Conservation (phyloP, 2,113 vertebrate species). For the Ctenomys sociabilis region DNA sequence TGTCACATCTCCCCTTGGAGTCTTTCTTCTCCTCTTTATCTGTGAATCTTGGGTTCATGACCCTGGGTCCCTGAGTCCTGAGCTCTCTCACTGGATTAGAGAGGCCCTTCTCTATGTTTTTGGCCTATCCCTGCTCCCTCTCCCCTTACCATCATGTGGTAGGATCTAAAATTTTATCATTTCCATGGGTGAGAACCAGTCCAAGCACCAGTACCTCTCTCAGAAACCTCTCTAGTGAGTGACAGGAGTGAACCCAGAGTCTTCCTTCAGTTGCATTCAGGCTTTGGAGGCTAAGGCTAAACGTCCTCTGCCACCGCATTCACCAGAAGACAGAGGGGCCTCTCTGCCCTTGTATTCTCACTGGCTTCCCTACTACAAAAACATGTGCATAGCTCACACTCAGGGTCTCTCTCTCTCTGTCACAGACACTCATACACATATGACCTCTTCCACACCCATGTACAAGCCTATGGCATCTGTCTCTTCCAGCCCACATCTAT, state of each 20-base stretch:
- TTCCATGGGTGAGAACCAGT: not conserved
- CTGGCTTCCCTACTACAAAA: not conserved
- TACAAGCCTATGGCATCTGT: not conserved
- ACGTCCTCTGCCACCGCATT: not conserved
- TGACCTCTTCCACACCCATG: too few species aligned
- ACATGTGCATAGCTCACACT: not conserved
- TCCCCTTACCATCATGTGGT: accelerated
- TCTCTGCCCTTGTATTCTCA: not conserved
- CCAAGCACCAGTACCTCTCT: too few species aligned
- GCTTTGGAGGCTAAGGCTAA: not conserved
- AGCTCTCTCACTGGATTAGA: not conserved
- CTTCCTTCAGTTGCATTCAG: not conserved
- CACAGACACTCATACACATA: not conserved
- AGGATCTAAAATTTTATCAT: not conserved
- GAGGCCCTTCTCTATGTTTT: too few species aligned
- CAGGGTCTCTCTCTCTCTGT: not conserved
- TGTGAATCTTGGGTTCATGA: not conserved
- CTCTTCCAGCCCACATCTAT: not conserved
- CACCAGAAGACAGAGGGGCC: not conserved
- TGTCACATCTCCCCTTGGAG: too few species aligned
- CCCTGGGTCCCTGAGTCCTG: not conserved
- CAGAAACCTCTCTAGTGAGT: not conserved
- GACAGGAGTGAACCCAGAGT: not conserved
- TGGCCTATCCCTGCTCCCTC: not conserved
- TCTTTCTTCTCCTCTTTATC: too few species aligned